A percentile compares a stretch with the other conserved stretches of the same genome.
Conservation (phyloP, 2,888 invertebrate species). For the Erebia epiphron region DNA sequence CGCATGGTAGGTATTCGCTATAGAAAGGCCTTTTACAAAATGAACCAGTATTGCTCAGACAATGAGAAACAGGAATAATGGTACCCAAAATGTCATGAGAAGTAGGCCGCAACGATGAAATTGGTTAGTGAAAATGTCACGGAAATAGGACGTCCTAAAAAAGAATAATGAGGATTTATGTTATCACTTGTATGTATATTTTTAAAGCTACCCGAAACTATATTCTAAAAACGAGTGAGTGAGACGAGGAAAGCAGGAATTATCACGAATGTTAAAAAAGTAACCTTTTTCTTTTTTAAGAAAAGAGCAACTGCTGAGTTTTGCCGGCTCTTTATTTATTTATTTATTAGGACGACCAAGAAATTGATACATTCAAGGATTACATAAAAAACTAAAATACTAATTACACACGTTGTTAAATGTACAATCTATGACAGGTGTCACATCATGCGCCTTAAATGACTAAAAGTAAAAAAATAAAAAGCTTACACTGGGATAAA, state of each 20-base stretch:
- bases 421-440: no score
- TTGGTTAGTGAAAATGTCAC: conserved; percentile 30
- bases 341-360: no score
- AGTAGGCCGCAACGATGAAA: conserved; percentile 29
- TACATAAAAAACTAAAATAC: no score
- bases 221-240: neutral
- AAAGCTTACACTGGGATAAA: no score
- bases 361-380: no score
- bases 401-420: no score
- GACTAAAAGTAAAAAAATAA: no score
- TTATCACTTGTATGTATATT: neutral
- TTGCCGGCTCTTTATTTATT: no score
- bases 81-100: conserved; percentile 28
- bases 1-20: neutral
- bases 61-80: conserved; percentile 5
- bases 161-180: neutral
- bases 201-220: neutral
- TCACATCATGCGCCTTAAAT: no score
- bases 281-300: no score
- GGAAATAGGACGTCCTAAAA: conserved; percentile 12
- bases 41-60: neutral
- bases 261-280: no score
- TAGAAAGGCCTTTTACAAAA: neutral
- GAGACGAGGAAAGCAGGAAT: neutral
- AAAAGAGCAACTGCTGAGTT: no score